Evolutionary conservation across 2,888 invertebrate species (phyloP), one percentile per base, ranked within the genome.

Genomic region (Acronicta psi): DNA sequence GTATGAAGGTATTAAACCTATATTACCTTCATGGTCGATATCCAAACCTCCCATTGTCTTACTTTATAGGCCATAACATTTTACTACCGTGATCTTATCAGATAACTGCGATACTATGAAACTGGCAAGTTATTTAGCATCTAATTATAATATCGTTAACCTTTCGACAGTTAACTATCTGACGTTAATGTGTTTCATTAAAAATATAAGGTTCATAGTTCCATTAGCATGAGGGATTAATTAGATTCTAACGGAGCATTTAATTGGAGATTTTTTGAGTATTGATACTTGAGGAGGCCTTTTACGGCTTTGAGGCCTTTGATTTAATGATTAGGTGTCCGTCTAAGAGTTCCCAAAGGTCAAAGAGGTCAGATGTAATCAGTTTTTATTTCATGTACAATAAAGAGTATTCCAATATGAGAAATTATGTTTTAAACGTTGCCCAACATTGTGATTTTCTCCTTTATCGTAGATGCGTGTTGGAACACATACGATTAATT

Each of bases 111-210:
- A 46, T 63, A 70, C 53, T 50, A 44, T 37, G 46, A 60, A 67
- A 67, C 61, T 53, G 37, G 18, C 59, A 40, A 44, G 41, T 59
- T 31, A 38, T 47, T 68, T 69, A 56, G 53, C 49, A 59, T 64
- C 59, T 73, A 56, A 75, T 75, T 75, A 73, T 50, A 72, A 71
- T 59, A 72, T 58, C 61, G 42, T 74, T 74, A 72, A 63, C 75
- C 72, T 74, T 72, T 72, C 51, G 53, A 40, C 51, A 46, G 51
- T 41, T 59, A 41, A 50, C 40, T 49, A 64, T 60, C 51, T 44
- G 47, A 44, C 59, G 37, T 49, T 59, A 62, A 70, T 59, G 40
- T 38, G 25, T 60, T 69, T 56, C 7, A 57, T 57, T 61, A 65
- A 56, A 62, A 57, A 68, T 41, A 34, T 53, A 61, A 61, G 40